A percentile compares a stretch with the other conserved stretches of the same genome.
Evolutionary conservation across 2,888 invertebrate species (phyloP).

Genomic region (Omphaloscelis lunosa): DNA sequence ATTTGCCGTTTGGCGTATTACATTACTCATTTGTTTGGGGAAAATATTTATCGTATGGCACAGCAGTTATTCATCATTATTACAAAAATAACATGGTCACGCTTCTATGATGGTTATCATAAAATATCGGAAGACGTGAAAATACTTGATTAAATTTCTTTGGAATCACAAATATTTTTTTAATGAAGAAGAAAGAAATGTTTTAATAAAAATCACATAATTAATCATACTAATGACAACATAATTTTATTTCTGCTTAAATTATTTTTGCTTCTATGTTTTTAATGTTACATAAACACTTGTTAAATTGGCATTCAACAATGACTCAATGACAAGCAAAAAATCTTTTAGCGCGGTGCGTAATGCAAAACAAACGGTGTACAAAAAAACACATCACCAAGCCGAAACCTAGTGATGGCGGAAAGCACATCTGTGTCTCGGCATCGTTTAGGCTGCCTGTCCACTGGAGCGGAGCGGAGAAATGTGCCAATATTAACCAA

Average conservation of each 20-base stretch:
- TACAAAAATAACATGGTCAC: neutral
- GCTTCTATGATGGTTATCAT: conserved; percentile 21
- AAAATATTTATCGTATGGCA: conserved; percentile 21
- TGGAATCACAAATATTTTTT: no score
- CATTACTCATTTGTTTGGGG: conserved; percentile 30
- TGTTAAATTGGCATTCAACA: neutral
- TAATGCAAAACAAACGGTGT: neutral
- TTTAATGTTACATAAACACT: neutral
- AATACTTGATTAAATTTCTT: neutral
- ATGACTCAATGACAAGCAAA: neutral
- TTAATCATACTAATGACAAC: conserved; percentile 3
- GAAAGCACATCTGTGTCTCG: neutral
- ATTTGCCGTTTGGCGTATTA: neutral
- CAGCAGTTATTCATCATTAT: conserved; percentile 7
- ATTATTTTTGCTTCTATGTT: neutral
- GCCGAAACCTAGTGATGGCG: neutral
- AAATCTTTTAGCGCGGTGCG: neutral
- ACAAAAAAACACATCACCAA: neutral
- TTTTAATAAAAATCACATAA: no score
- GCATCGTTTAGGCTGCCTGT: no score
- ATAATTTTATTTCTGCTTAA: neutral
- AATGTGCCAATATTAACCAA: no score
- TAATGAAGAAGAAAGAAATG: no score
- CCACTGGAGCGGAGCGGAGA: no score
- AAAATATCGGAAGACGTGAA: neutral